These are phyloP conservation scores for Plecotus auritus DNA, from an alignment of 2,113 vertebrate species.

Conservation along the genomic window DNA sequence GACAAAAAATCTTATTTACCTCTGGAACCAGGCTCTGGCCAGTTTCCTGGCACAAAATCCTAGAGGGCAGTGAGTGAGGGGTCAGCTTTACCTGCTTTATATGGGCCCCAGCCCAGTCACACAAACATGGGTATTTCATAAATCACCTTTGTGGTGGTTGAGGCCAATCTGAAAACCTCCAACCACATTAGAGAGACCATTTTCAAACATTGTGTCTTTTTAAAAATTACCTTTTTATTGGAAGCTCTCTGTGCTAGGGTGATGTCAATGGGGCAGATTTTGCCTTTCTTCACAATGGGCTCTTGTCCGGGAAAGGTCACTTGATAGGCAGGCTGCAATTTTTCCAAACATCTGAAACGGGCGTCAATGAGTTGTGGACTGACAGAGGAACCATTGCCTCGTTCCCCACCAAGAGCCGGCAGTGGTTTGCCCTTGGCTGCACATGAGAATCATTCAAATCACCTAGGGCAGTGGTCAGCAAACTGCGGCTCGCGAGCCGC, in stretches of 20 bases:
- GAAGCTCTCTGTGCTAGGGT: slow-evolving; percentile 88
- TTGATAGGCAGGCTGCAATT: slow-evolving; percentile 90
- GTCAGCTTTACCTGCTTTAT: background rate
- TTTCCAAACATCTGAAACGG: slow-evolving; percentile 86
- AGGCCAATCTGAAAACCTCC: background rate
- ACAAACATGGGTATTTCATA: background rate
- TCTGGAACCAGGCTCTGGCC: background rate
- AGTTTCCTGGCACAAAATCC: background rate
- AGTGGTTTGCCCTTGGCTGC: background rate
- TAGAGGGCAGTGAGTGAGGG: background rate
- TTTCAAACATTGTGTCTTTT: background rate
- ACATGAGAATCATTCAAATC: background rate
- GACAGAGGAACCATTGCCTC: background rate
- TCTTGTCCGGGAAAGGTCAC: slow-evolving; percentile 87
- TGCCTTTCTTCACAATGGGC: slow-evolving; percentile 91
- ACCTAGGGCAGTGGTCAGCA: background rate
- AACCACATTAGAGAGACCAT: background rate
- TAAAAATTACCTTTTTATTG: slow-evolving; percentile 93
- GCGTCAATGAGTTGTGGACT: background rate
- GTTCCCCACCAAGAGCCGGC: background rate
- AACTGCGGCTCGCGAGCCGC: no score
- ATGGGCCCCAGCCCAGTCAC: background rate
- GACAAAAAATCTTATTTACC: slow-evolving; percentile 11
- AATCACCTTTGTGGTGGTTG: background rate
- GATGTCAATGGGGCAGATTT: slow-evolving; percentile 89